phyloP scores from a whole-genome alignment of 2,888 invertebrate genomes.

The Philereme vetulata region DNA sequence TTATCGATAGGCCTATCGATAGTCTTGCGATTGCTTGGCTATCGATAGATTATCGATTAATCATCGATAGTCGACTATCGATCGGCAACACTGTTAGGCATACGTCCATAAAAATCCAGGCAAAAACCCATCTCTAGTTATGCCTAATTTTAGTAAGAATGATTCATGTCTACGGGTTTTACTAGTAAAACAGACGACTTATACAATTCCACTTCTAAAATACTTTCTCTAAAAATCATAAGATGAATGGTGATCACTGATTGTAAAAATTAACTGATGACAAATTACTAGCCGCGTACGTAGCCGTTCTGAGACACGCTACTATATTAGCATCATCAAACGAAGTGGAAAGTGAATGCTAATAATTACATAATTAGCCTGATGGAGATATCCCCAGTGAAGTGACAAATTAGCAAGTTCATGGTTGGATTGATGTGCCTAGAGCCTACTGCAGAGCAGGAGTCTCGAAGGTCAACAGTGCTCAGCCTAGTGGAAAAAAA shows the following conservation, averaged over 20 bases:
- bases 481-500: constrained; percentile 23
- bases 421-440: constrained; percentile 17
- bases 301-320: constrained; percentile 19
- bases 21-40: no score
- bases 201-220: not conserved
- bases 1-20: no score
- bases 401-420: constrained; percentile 24
- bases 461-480: constrained; percentile 29
- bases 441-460: constrained; percentile 1
- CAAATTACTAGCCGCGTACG: constrained; percentile 15
- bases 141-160: not conserved
- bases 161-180: constrained; percentile 6
- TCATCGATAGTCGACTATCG: no score
- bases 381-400: constrained; percentile 9
- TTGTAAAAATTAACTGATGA: constrained; percentile 13
- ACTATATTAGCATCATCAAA: constrained; percentile 18
- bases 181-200: no score
- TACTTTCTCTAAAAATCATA: constrained; percentile 2
- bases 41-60: no score
- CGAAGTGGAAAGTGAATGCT: constrained; percentile 19
- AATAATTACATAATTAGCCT: constrained; percentile 19
- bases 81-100: no score
- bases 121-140: no score
- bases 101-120: no score
- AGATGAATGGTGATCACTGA: constrained; percentile 6